Base-by-base conservation (phyloP, 2,888 invertebrate species). In the Amitus sp. region DNA sequence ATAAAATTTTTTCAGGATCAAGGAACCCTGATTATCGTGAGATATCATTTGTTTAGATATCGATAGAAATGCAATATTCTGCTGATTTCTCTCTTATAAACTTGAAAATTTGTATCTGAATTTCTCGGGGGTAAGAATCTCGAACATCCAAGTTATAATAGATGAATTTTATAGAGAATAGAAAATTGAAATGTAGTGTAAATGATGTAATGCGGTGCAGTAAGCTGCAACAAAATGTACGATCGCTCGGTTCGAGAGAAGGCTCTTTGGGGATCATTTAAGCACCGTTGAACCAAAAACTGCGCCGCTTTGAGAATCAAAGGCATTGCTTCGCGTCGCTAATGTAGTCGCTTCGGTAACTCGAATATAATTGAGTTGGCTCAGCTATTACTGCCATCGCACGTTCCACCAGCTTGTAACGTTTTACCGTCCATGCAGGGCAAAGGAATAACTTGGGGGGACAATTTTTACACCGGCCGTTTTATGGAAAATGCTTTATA, bases 311-410 rank as follows among this genome's bases (percentile, higher is more conserved):
- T 62, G 65, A 62, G 65, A 62, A 50, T 65, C 62, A 65, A 62
- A 65, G 62, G 62, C 62, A 62, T 62, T 56, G 59, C 62, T 62
- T 59, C 59, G 56, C 62, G 62, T 62, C 65, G 62, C 65, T 67
- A 67, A 67, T 67, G 67, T 62, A 65, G 60, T 59, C 55, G 62
- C 64, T 65, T 59, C 64, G 50, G 62, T 62, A 67, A 67, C 62
- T 67, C 64, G 53, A 62, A 57, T 60, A 62, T 67, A 67, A 67
- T 67, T 65, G 46, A 65, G 59, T 67, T 60, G 62, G 52, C 60
- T 60, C 47, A 58, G 63, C 67, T 63, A 67, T 65, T 67, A 67
- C 65, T 67, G 60, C 55, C 59, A 42, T 57, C 57, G 62, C 62
- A 67, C 65, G 62, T 63, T 53, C 56, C 55, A 51, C 34, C 54